Conservation (phyloP, 2,888 invertebrate species). For the Dexiosoma caninum region DNA sequence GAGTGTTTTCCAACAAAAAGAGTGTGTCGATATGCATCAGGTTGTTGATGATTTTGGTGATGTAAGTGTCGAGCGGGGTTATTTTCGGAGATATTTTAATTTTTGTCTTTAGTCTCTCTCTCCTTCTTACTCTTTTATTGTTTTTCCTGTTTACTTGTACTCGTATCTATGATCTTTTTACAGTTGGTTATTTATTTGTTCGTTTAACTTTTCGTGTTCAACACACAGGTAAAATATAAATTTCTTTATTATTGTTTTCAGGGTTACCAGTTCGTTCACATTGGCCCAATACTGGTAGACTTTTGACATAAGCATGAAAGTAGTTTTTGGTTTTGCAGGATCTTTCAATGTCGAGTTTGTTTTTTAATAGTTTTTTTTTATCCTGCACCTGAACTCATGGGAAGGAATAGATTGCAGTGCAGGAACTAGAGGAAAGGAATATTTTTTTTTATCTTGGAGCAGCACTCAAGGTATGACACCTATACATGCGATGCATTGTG, state of each 20-base stretch:
- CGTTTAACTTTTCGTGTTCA: constrained; percentile 6
- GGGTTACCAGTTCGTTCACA: background rate
- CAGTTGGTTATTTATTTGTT: constrained; percentile 25
- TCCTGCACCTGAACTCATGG: too few relatives aligned
- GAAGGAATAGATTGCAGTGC: too few relatives aligned
- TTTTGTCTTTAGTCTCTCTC: constrained; percentile 38
- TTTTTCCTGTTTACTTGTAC: constrained; percentile 27
- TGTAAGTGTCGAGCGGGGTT: constrained; percentile 47
- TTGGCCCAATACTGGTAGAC: background rate
- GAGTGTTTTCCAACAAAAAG: background rate
- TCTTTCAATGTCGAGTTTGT: too few relatives aligned
- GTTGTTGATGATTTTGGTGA: constrained; percentile 34
- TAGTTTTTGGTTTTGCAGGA: too few relatives aligned
- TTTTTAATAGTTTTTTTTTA: too few relatives aligned
- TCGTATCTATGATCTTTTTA: constrained; percentile 51
- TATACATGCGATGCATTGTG: too few relatives aligned
- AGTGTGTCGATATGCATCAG: constrained; percentile 40
- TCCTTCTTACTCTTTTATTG: constrained; percentile 44
- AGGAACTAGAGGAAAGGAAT: too few relatives aligned
- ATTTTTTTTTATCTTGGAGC: too few relatives aligned
- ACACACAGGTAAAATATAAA: constrained; percentile 48
- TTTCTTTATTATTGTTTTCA: constrained; percentile 11
- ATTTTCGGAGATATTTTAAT: constrained; percentile 28
- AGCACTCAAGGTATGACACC: too few relatives aligned
- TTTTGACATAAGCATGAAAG: too few relatives aligned